Conservation (phyloP, 2,888 invertebrate genomes). For the Steinernema hermaphroditum region DNA sequence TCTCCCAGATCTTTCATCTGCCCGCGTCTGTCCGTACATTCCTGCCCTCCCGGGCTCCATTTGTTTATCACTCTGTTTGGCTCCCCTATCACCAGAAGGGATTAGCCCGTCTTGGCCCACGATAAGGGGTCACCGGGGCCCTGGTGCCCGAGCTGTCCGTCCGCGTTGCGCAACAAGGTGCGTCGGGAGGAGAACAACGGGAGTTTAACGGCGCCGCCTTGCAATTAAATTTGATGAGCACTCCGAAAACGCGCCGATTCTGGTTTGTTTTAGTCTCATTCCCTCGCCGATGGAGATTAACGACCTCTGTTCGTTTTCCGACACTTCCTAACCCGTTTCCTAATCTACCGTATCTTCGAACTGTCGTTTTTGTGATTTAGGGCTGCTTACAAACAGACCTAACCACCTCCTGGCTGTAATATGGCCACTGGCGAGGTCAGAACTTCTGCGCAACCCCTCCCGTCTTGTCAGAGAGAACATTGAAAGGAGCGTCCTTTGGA, state of each 20-base stretch:
- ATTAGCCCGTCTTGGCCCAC: not conserved
- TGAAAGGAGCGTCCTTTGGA: not conserved
- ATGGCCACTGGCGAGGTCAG: constrained; percentile 7
- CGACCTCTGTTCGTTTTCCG: not conserved
- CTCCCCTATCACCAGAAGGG: not conserved
- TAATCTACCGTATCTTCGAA: not conserved
- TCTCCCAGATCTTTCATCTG: constrained; percentile 1
- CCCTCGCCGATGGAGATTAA: not conserved
- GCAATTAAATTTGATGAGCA: constrained; percentile 14
- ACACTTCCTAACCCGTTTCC: not conserved
- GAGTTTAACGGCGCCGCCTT: not conserved
- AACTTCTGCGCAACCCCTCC: not conserved
- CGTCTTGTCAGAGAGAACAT: not conserved
- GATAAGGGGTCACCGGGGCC: not conserved
- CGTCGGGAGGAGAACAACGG: constrained; percentile 1
- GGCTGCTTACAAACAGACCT: not conserved
- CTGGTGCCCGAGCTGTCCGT: not conserved
- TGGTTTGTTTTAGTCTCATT: not conserved
- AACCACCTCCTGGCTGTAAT: not conserved
- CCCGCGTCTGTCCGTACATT: not conserved
- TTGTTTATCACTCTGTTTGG: not conserved
- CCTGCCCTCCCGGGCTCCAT: not conserved
- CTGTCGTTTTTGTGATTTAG: not conserved
- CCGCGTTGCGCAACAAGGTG: constrained; percentile 6
- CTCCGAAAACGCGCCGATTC: constrained; percentile 17